Evolutionary conservation across 2,113 vertebrate species (phyloP).

Genomic region (Ranitomeya variabilis): DNA sequence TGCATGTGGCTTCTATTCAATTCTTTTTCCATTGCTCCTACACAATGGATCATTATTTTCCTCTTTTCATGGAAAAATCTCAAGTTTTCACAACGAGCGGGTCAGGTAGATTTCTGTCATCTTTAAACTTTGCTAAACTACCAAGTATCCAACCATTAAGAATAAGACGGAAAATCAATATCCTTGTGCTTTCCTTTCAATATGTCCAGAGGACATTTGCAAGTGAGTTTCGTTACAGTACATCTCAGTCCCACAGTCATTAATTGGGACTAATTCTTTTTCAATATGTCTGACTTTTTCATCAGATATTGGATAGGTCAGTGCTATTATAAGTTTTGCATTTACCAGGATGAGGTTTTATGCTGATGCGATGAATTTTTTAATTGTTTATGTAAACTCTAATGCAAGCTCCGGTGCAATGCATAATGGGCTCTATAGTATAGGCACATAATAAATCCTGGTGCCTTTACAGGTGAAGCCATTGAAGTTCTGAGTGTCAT

Average conservation of each 20-base stretch:
- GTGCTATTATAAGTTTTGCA: conserved; percentile 42
- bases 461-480: too few species aligned
- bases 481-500: too few species aligned
- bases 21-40: not conserved
- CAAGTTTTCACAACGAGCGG: not conserved
- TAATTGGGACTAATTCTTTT: conserved; percentile 68
- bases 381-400: not conserved
- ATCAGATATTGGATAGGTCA: conserved; percentile 51
- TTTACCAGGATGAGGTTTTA: conserved; percentile 13
- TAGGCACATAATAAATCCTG: too few species aligned
- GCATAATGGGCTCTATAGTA: too few species aligned
- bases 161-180: conserved; percentile 59
- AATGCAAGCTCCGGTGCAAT: not conserved
- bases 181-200: conserved; percentile 56
- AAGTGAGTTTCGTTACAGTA: conserved; percentile 39
- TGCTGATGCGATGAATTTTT: conserved; percentile 16
- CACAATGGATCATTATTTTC: not conserved
- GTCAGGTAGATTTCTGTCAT: conserved; percentile 10
- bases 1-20: not conserved
- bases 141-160: conserved; percentile 31
- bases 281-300: conserved; percentile 53
- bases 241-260: conserved; percentile 60
- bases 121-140: conserved; percentile 36
- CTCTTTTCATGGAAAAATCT: not conserved
- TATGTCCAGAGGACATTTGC: conserved; percentile 56